Evolutionary conservation across 2,797 vertebrate genomes (phyloP).

Genomic region (Petrocephalus sullivani): DNA sequence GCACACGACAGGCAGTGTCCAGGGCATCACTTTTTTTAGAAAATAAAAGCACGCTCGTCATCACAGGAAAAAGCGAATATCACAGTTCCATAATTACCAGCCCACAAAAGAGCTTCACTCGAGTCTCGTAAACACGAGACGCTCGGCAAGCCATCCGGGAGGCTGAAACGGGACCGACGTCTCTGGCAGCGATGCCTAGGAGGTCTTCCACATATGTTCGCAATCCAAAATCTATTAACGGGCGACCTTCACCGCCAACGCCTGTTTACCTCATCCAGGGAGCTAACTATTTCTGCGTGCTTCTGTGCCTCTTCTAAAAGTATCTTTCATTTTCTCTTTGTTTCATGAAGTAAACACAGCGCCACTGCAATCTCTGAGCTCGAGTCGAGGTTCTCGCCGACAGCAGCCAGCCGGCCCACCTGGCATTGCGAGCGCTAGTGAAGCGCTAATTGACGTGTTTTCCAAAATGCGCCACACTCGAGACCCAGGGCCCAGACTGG

Average conservation of each 20-base stretch:
- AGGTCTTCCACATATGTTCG: background rate
- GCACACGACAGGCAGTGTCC: slow-evolving; percentile 11
- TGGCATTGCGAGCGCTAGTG: background rate
- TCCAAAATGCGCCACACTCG: background rate
- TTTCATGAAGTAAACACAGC: background rate
- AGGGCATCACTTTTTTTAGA: background rate
- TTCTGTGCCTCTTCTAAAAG: background rate
- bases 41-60: background rate
- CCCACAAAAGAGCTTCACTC: background rate
- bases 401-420: background rate
- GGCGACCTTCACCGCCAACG: background rate
- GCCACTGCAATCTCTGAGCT: background rate
- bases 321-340: background rate
- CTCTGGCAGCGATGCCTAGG: background rate
- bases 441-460: background rate
- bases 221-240: background rate
- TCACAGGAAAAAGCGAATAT: background rate
- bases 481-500: background rate
- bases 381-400: background rate
- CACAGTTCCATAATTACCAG: background rate
- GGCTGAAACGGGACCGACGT: background rate
- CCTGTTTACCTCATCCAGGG: background rate
- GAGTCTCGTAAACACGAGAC: background rate
- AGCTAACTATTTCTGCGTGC: background rate
- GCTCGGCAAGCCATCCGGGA: background rate